Evolutionary conservation across 1,140 invertebrate species (phyloP), one percentile per base, ranked within the genome.

Genomic region (Stegodyphus dumicola): DNA sequence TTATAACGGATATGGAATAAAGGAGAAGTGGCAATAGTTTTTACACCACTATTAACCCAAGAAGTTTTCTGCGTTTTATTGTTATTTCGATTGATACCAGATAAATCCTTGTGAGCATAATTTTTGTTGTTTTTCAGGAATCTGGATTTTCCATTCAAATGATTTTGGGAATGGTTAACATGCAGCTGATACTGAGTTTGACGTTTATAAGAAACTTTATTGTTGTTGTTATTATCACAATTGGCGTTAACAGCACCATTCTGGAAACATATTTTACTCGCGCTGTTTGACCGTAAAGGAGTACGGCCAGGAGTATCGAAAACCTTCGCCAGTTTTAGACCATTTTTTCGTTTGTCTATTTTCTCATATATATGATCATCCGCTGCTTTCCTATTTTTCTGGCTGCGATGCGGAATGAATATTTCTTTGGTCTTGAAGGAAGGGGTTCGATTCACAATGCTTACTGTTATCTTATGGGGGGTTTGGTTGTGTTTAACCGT

Each of bases 1-100:
- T 96, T 96, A 90, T 96, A 96, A 0, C 95, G 92, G 86, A 95
- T 95, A 89, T 95, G 95, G 90, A 95, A 95, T 13, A 95, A 91
- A 2, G 95, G 94, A 6, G 95, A 95, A 64, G 94, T 94, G 64
- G 93, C 93, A 7, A 88, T 70, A n/a, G 88, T 87, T 78, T 81
- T 83, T 4, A 70, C 79, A 51, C 79, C 67, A 33, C 79, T 74
- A 51, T 81, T 81, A 1, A 77, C 65, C 75, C 69, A 73, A 10
- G 75, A 77, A 2, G 51, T 17, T 54, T 78, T 73, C 13, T 71
- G 70, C 6, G 79, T 74, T 11, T 79, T 86, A 17, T 75, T 75
- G 33, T 33, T 33, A 33, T 75, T 83, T 7, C 65, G 13, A 75
- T 85, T 70, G 77, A 85, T 90, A 94, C 94, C 76, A 92, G 92